These are phyloP conservation scores for Lasiommata megera DNA, from an alignment of 2,888 invertebrate species.

Conservation along the genomic window DNA sequence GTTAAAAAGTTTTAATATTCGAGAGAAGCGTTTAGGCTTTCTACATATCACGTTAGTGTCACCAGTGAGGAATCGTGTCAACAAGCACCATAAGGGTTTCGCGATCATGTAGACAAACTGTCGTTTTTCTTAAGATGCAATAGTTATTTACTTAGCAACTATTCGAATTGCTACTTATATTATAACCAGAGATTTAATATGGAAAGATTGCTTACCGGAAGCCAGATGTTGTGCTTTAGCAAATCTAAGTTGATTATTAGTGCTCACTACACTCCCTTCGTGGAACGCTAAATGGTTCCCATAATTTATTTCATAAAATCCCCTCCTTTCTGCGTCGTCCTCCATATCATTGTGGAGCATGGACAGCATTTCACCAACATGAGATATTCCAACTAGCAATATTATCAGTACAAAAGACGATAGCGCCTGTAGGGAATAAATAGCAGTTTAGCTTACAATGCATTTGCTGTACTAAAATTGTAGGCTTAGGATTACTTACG, in stretches of 20 bases:
- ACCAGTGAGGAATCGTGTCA: too few relatives aligned
- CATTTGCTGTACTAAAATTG: background rate
- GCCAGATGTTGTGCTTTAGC: slow-evolving; percentile 73
- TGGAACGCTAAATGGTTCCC: slow-evolving; percentile 60
- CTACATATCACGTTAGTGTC: too few relatives aligned
- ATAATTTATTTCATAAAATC: slow-evolving; percentile 60
- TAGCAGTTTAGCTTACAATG: slow-evolving; percentile 7
- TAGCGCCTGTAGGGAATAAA: slow-evolving; percentile 55
- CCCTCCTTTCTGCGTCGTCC: slow-evolving; percentile 71
- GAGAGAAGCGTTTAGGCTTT: too few relatives aligned
- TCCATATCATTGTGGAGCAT: slow-evolving; percentile 77
- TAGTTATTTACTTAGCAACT: too few relatives aligned
- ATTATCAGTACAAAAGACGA: slow-evolving; percentile 73
- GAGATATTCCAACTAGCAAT: slow-evolving; percentile 72
- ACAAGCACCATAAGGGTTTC: too few relatives aligned
- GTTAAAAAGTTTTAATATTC: too few relatives aligned
- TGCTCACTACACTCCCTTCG: slow-evolving; percentile 65
- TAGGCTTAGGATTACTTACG: slow-evolving; percentile 54
- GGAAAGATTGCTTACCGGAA: slow-evolving; percentile 51
- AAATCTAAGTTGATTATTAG: slow-evolving; percentile 75
- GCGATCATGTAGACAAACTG: too few relatives aligned
- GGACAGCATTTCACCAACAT: slow-evolving; percentile 71
- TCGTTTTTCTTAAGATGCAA: too few relatives aligned
- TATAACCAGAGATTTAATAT: background rate
- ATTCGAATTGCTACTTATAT: background rate